phyloP scores from a whole-genome alignment of 30 jellyfish, hydroid and myxozoan genomes.

The Catostylus mosaicus region DNA sequence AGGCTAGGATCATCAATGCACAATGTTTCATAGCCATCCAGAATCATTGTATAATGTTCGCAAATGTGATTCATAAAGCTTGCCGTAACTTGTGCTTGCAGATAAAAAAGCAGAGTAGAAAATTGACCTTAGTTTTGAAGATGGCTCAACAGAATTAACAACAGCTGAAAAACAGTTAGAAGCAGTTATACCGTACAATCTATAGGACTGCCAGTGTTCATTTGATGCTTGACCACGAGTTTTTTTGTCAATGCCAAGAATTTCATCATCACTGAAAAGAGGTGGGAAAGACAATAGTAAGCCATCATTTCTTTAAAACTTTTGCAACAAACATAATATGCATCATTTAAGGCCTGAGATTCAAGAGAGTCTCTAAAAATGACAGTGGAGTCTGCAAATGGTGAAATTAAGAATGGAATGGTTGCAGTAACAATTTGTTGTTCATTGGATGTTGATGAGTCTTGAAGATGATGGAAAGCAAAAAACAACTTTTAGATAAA shows the following conservation, averaged over 20 bases:
- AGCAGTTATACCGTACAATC: constrained; percentile 46
- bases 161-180: constrained; percentile 50
- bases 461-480: not conserved
- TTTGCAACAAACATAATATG: constrained; percentile 31
- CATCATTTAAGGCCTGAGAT: constrained; percentile 42
- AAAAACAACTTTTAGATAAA: constrained; percentile 15
- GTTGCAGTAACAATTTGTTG: too few relatives aligned
- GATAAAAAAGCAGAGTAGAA: constrained; percentile 39
- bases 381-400: too few relatives aligned
- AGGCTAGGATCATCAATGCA: constrained; percentile 31
- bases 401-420: too few relatives aligned
- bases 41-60: too few relatives aligned
- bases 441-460: too few relatives aligned
- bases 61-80: constrained; percentile 40
- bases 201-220: constrained; percentile 12
- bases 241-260: constrained; percentile 3
- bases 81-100: constrained; percentile 44
- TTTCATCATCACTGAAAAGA: constrained; percentile 6
- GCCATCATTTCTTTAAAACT: constrained; percentile 49
- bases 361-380: too few relatives aligned
- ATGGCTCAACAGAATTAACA: constrained; percentile 67
- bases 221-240: constrained; percentile 48
- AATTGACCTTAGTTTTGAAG: constrained; percentile 32
- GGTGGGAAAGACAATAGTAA: not conserved
- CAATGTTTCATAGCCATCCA: constrained; percentile 5